Percentiles rank a stretch among this genome's conserved stretches.
These are phyloP conservation scores for Temnothorax ravouxi DNA, from an alignment of 2,888 invertebrate genomes.

Conservation along the genomic window DNA sequence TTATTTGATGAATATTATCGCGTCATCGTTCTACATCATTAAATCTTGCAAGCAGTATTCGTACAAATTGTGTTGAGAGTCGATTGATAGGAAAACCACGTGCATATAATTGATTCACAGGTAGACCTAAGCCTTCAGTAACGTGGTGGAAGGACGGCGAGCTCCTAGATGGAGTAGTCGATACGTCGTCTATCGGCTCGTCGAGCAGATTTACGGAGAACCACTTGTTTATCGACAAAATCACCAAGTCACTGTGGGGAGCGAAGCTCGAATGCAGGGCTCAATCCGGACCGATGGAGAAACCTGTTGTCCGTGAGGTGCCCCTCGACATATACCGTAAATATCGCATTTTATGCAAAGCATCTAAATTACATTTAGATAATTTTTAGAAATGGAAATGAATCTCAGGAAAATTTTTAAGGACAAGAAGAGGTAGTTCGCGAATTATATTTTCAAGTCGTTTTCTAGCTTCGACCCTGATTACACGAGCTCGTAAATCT, in stretches of 20 bases:
- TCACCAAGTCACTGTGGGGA: slow-evolving; percentile 92
- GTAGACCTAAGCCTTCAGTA: slow-evolving; percentile 93
- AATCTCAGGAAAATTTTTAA: neutral
- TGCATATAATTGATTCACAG: slow-evolving; percentile 86
- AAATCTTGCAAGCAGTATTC: neutral
- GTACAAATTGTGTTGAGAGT: neutral
- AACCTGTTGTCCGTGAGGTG: slow-evolving; percentile 91
- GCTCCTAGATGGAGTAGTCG: slow-evolving; percentile 91
- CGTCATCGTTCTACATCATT: neutral
- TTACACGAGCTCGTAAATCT: slow-evolving; percentile 40
- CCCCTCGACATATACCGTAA: slow-evolving; percentile 91
- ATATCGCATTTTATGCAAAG: slow-evolving; percentile 75
- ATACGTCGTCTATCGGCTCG: slow-evolving; percentile 87
- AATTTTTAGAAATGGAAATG: neutral
- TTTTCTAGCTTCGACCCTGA: neutral
- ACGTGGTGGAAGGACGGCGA: slow-evolving; percentile 94
- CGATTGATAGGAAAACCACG: neutral
- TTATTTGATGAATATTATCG: neutral
- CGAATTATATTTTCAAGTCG: neutral
- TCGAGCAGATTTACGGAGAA: slow-evolving; percentile 90
- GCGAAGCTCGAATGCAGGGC: slow-evolving; percentile 93
- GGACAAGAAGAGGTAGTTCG: neutral
- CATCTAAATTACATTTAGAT: neutral
- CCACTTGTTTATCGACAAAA: slow-evolving; percentile 91
- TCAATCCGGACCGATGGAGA: slow-evolving; percentile 91